A percentile compares a stretch with the other conserved stretches of the same genome.
These are phyloP conservation scores for Monomorium pharaonis DNA, from an alignment of 1,140 invertebrate species.

Conservation along the genomic window DNA sequence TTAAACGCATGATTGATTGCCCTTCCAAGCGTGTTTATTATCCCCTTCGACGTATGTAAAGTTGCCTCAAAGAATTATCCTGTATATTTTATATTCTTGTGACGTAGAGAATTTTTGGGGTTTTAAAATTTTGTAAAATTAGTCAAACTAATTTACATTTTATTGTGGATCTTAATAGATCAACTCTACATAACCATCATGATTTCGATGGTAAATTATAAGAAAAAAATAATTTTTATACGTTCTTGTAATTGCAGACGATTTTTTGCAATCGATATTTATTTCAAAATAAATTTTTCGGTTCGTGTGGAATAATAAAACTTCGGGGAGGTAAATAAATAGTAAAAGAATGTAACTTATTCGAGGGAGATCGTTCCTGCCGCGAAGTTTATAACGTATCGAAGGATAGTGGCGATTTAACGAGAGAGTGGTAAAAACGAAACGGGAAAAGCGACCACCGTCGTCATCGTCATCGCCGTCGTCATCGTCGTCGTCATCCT, in stretches of 20 bases:
- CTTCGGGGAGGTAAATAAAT: neutral
- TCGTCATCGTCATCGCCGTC: neutral
- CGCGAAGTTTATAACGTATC: neutral
- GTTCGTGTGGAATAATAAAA: neutral
- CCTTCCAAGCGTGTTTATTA: neutral
- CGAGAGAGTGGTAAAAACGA: constrained; percentile 23
- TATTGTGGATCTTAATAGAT: too few relatives aligned
- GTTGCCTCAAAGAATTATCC: neutral
- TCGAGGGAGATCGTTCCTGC: neutral
- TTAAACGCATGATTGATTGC: neutral
- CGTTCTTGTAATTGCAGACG: neutral
- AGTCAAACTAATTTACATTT: too few relatives aligned
- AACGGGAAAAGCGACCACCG: neutral
- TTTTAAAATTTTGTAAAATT: too few relatives aligned
- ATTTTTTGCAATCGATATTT: neutral
- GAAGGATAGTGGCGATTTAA: neutral
- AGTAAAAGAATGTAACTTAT: neutral
- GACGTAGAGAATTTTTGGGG: too few relatives aligned
- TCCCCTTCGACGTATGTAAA: neutral
- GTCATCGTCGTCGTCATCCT: neutral
- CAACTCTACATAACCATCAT: too few relatives aligned
- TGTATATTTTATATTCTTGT: neutral
- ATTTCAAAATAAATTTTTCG: neutral
- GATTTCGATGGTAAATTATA: too few relatives aligned
- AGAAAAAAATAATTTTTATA: too few relatives aligned